Evolutionary conservation across 2,797 vertebrate species (phyloP).

Genomic region (Tiaroga cobitis): DNA sequence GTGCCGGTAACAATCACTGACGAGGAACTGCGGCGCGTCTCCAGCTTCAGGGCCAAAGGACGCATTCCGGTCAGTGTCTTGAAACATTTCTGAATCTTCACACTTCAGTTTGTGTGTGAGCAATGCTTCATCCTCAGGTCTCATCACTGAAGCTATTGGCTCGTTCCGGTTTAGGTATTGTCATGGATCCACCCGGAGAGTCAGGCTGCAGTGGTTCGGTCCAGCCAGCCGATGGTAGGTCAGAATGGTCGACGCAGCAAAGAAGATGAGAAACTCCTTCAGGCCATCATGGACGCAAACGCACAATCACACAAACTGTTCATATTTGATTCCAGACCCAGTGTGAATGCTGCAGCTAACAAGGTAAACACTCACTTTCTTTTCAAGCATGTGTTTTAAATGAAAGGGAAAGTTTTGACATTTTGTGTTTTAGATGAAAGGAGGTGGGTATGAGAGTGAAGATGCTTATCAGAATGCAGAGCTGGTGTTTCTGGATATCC

Average conservation of each 20-base stretch:
- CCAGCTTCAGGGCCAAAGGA: slow-evolving; percentile 89
- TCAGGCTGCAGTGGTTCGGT: slow-evolving; percentile 93
- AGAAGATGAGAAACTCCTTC: slow-evolving; percentile 96
- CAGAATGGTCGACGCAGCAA: slow-evolving; percentile 93
- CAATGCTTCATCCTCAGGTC: not conserved
- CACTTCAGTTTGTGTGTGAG: no score
- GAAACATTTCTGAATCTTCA: not conserved
- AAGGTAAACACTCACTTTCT: slow-evolving; percentile 78
- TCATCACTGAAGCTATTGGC: not conserved
- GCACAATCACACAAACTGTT: slow-evolving; percentile 99
- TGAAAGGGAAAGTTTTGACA: not conserved
- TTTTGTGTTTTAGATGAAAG: slow-evolving; percentile 85
- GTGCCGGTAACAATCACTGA: slow-evolving; percentile 94
- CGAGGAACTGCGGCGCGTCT: slow-evolving; percentile 89
- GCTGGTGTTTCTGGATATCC: slow-evolving; percentile 95
- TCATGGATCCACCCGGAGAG: slow-evolving; percentile 99
- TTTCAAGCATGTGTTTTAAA: not conserved
- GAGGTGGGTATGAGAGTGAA: slow-evolving; percentile 96
- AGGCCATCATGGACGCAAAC: slow-evolving; percentile 97
- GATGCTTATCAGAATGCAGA: slow-evolving; percentile 99
- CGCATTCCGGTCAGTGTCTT: slow-evolving; percentile 88
- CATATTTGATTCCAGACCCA: slow-evolving; percentile 95
- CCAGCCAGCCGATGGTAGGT: slow-evolving; percentile 95
- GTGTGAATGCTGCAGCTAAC: slow-evolving; percentile 94
- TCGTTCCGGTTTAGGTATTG: slow-evolving; percentile 80